Conservation (phyloP, 2,113 vertebrate genomes). For the Brevimyrus niger region DNA sequence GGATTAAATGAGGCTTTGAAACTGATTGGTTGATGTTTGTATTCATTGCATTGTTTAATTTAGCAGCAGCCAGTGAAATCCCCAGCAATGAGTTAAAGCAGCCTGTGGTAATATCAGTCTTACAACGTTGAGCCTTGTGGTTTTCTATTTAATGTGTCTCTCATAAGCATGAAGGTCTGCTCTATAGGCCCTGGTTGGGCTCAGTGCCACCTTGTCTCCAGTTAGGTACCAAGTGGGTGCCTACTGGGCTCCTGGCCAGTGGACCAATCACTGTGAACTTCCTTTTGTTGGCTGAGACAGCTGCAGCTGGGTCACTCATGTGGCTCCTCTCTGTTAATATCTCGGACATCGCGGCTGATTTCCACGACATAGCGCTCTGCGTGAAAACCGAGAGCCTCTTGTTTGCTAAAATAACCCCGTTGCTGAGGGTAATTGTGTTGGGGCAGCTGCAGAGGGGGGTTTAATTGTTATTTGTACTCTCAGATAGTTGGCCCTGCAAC, state of each 20-base stretch:
- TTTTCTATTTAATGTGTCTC: not conserved
- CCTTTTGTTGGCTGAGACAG: not conserved
- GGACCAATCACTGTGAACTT: not conserved
- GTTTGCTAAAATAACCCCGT: not conserved
- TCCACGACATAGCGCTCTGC: slow-evolving; percentile 21
- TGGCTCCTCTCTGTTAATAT: slow-evolving; percentile 27
- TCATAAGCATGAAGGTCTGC: not conserved
- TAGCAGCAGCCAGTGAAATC: not conserved
- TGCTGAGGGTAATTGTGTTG: slow-evolving; percentile 20
- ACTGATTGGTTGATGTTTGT: not conserved
- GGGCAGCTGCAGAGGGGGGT: slow-evolving; percentile 28
- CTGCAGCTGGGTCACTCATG: not conserved
- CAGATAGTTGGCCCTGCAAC: not conserved
- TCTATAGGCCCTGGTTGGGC: not conserved
- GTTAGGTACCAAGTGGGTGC: not conserved
- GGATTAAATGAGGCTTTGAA: not conserved
- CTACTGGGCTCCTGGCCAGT: not conserved
- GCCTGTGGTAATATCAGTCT: not conserved
- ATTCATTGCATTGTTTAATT: not conserved
- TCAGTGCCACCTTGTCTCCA: not conserved
- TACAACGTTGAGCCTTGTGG: not conserved
- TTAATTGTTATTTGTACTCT: slow-evolving; percentile 24
- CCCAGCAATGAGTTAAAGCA: not conserved
- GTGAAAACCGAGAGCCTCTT: not conserved
- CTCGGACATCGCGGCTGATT: not conserved